Conservation (phyloP, 2,797 vertebrate genomes). For the Gallinago solitaria region DNA sequence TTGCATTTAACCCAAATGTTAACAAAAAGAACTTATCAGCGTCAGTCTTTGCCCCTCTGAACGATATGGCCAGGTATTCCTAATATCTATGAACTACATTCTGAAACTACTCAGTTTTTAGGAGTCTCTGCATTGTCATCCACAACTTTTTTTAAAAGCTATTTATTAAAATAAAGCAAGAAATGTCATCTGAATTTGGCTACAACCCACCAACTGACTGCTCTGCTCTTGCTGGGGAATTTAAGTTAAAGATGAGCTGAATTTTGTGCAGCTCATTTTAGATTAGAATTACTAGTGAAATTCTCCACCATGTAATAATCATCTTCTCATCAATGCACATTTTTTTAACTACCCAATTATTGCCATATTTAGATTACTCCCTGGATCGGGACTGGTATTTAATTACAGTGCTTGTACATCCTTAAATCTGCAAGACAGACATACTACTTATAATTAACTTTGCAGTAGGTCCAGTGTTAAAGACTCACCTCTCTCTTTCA, state of each 20-base stretch:
- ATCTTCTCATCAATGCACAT: not conserved
- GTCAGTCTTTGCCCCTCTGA: not conserved
- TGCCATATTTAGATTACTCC: conserved; percentile 9
- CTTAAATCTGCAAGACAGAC: not conserved
- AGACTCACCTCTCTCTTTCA: not conserved
- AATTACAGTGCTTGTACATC: not conserved
- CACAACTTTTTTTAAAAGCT: not conserved
- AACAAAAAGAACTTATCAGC: not conserved
- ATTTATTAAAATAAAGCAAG: not conserved
- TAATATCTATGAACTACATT: not conserved
- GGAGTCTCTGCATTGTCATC: not conserved
- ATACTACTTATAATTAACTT: conserved; percentile 9
- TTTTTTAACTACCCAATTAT: not conserved
- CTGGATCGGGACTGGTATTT: not conserved
- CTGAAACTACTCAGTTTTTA: not conserved
- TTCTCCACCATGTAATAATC: conserved; percentile 16
- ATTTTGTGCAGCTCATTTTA: conserved; percentile 1
- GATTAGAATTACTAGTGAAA: conserved; percentile 24
- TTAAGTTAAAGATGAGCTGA: not conserved
- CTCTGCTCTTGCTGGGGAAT: not conserved
- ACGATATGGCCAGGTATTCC: not conserved
- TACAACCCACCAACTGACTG: not conserved
- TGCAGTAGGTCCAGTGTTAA: conserved; percentile 1
- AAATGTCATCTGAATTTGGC: not conserved
- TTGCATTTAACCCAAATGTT: not conserved